A percentile compares a stretch with the other conserved stretches of the same genome.
These are phyloP conservation scores for Ceryle rudis DNA, from an alignment of 2,797 vertebrate species.

Conservation along the genomic window DNA sequence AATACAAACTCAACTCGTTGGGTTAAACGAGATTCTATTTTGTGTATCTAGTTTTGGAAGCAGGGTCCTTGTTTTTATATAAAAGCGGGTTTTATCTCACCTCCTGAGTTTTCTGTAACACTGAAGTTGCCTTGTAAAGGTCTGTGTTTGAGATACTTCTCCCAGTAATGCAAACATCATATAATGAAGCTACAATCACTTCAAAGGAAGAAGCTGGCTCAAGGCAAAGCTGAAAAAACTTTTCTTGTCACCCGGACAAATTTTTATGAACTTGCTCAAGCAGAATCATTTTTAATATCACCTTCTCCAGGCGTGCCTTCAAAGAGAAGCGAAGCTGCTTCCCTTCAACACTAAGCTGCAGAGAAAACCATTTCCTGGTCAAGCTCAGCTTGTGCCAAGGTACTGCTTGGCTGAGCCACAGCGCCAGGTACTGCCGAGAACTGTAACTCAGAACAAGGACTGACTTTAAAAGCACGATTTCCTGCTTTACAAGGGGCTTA, in stretches of 20 bases:
- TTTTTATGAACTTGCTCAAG: constrained; percentile 33
- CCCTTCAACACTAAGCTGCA: background rate
- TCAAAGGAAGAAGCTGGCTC: constrained; percentile 36
- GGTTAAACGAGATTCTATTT: background rate
- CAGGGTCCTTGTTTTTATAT: background rate
- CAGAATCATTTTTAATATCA: background rate
- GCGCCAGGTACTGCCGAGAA: background rate
- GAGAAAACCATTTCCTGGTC: constrained; percentile 57
- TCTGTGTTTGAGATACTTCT: background rate
- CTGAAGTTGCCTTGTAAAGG: background rate
- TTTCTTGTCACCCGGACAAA: background rate
- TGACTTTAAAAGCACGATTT: background rate
- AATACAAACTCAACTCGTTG: fast-evolving
- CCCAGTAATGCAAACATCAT: constrained; percentile 5
- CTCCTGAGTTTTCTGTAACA: background rate
- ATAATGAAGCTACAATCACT: background rate
- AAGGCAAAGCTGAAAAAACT: background rate
- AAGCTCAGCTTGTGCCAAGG: constrained; percentile 23
- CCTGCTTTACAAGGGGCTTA: constrained; percentile 14
- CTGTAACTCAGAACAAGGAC: background rate
- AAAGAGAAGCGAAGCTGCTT: constrained; percentile 25
- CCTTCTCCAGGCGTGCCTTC: background rate
- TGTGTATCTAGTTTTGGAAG: background rate
- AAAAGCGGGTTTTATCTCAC: background rate
- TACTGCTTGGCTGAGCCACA: fast-evolving